phyloP scores from a whole-genome alignment of 2,888 invertebrate species.

The Tineola bisselliella region DNA sequence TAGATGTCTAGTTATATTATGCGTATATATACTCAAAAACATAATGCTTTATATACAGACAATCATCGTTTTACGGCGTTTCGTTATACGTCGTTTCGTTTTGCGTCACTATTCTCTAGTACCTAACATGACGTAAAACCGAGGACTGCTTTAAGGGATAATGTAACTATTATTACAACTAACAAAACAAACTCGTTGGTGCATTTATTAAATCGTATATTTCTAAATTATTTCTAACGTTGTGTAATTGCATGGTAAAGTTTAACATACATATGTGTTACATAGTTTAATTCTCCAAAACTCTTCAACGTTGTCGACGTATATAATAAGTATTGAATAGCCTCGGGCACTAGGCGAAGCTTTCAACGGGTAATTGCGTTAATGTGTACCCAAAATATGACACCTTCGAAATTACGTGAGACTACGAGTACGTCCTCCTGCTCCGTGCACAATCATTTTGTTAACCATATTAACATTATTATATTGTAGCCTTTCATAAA shows the following conservation, averaged over 20 bases:
- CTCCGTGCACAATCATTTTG: not conserved
- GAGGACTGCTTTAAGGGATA: too few relatives aligned
- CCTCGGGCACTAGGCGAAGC: conserved; percentile 45
- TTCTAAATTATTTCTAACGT: not conserved
- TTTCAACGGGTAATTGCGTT: conserved; percentile 62
- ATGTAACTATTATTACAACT: too few relatives aligned
- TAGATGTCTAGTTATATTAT: not conserved
- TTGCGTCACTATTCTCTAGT: too few relatives aligned
- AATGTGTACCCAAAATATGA: conserved; percentile 46
- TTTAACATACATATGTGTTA: not conserved
- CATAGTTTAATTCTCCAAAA: not conserved
- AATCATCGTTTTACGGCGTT: too few relatives aligned
- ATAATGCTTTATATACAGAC: too few relatives aligned
- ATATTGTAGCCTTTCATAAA: not conserved
- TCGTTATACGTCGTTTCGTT: too few relatives aligned
- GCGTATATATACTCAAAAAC: too few relatives aligned
- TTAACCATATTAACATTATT: not conserved
- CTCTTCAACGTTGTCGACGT: conserved; percentile 1
- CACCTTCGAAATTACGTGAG: conserved; percentile 45
- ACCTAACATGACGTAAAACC: too few relatives aligned
- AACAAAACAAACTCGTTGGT: too few relatives aligned
- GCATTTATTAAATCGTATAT: too few relatives aligned
- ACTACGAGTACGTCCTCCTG: not conserved
- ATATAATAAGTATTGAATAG: conserved; percentile 21
- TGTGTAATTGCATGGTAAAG: not conserved